Conservation (phyloP, 2,113 vertebrate species). For the Rhombomys opimus region DNA sequence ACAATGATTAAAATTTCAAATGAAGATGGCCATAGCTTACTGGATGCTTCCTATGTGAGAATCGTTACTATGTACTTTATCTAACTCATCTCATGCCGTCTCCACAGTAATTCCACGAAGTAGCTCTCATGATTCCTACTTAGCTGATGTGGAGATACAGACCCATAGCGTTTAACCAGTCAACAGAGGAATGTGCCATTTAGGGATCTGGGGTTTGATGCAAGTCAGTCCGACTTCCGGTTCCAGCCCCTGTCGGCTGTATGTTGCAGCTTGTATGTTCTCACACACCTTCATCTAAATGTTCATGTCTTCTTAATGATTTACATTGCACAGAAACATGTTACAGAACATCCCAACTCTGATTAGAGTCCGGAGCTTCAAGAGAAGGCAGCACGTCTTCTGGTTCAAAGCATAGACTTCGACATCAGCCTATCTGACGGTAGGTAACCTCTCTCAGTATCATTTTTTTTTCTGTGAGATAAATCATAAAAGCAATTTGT, state of each 20-base stretch:
- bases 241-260: not conserved
- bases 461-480: constrained; percentile 12
- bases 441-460: not conserved
- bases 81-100: not conserved
- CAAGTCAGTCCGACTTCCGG: not conserved
- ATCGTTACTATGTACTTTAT: not conserved
- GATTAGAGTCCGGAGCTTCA: not conserved
- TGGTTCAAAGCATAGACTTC: not conserved
- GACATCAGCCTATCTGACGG: not conserved
- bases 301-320: not conserved
- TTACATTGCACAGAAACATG: not conserved
- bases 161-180: not conserved
- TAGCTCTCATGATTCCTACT: not conserved
- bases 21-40: not conserved
- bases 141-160: not conserved
- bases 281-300: not conserved
- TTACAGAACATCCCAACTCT: not conserved
- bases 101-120: not conserved
- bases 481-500: not conserved
- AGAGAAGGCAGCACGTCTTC: not conserved
- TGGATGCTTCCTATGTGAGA: not conserved
- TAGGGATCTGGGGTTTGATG: constrained; percentile 19
- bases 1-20: not conserved
- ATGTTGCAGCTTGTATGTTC: not conserved
- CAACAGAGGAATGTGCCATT: not conserved